These are phyloP conservation scores for Rhea pennata DNA, from an alignment of 2,113 vertebrate genomes.

Conservation along the genomic window DNA sequence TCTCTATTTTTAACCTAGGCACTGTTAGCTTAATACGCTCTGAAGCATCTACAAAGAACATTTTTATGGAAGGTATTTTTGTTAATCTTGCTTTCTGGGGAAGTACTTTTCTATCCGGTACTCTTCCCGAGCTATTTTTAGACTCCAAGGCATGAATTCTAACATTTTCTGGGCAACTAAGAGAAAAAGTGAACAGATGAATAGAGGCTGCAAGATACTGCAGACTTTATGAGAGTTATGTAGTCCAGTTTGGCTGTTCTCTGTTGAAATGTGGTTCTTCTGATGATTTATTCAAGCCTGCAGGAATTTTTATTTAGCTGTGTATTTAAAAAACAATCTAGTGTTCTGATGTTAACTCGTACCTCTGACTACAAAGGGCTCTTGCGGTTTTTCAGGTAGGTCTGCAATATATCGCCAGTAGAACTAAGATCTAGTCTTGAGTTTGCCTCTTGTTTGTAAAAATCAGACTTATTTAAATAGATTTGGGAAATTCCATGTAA, in stretches of 20 bases:
- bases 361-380: conserved; percentile 4
- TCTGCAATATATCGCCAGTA: not conserved
- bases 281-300: conserved; percentile 20
- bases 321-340: not conserved
- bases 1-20: conserved; percentile 10
- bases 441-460: not conserved
- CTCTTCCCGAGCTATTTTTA: conserved; percentile 27
- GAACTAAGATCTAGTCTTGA: not conserved
- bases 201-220: conserved; percentile 23
- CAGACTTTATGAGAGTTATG: not conserved
- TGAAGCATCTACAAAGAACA: not conserved
- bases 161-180: conserved; percentile 6
- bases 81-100: conserved; percentile 18
- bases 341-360: conserved; percentile 5
- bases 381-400: not conserved
- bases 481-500: not conserved
- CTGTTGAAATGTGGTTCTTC: conserved; percentile 19
- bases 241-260: conserved; percentile 3
- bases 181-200: conserved; percentile 23
- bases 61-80: not conserved
- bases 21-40: not conserved
- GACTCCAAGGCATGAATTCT: not conserved
- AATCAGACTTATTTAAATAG: conserved; percentile 13
- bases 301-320: not conserved
- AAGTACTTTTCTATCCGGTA: not conserved